Evolutionary conservation across 1,140 invertebrate genomes (phyloP), one percentile per base, ranked within the genome.

Genomic region (Schlechtendalia chinensis): DNA sequence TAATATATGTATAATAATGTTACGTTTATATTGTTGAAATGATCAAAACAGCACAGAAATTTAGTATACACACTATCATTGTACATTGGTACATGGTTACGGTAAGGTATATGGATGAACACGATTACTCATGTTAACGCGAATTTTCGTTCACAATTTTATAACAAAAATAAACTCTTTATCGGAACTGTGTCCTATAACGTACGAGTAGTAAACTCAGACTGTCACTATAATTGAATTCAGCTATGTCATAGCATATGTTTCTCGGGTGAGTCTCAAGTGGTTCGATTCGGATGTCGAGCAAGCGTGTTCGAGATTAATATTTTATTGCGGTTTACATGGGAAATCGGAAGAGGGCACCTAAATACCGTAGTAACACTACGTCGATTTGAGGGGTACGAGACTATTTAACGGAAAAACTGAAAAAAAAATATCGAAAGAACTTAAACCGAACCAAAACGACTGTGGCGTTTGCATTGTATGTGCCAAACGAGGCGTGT

Each of bases 281-380:
- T 22, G 72, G 54, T 58, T 75, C 47, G 50, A 54, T 32, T 45
- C 19, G 72, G 27, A 19, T 32, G 5, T 14, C 29, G 54, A 45
- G 22, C 54, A 29, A 54, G 47, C 47, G 45, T 29, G 24, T 16
- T 71, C 45, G 22, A 29, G 22, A 71, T 27, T 53, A 71, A 71
- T 53, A 53, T 53, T 71, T 53, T 19, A 71, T 71, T 53, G 67
- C 47, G 67, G 67, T 71, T 71, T 71, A 29, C 67, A 69, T 39
- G 65, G 45, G 65, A 27, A 69, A 50, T 47, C 8, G 19, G 65
- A 39, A 1, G 32, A 65, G 32, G n/a, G 32, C 8, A n/a, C 63
- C 8, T n/a, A n/a, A n/a, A n/a, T n/a, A 39, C 8, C 17, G 29
- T 12, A 54, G 17, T 19, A 5, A 16, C 14, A 17, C 53, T 14